Conservation (phyloP, 1,140 invertebrate species). For the Helicoverpa armigera region DNA sequence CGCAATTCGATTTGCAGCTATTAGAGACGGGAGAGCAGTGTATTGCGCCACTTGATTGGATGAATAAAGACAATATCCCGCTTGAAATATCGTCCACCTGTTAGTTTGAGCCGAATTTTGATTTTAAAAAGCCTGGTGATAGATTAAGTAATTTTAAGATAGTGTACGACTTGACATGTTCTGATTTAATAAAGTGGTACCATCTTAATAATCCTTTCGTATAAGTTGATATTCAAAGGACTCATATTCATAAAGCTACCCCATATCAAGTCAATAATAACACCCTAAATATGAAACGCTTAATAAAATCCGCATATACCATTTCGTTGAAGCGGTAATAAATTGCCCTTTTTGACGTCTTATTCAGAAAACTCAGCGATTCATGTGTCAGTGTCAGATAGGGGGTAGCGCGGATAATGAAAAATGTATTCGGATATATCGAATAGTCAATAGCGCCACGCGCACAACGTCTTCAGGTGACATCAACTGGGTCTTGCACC, state of each 20-base stretch:
- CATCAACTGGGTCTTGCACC: conserved; percentile 33
- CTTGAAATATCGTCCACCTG: conserved; percentile 28
- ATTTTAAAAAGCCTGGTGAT: neutral
- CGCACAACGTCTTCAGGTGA: conserved; percentile 68
- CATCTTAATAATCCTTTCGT: neutral
- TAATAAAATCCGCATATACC: conserved; percentile 74
- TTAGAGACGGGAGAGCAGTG: conserved; percentile 67
- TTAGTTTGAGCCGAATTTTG: neutral
- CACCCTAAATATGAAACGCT: conserved; percentile 77
- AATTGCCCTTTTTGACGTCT: conserved; percentile 84
- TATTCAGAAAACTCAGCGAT: conserved; percentile 68
- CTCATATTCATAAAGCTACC: conserved; percentile 53
- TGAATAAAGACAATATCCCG: conserved; percentile 55
- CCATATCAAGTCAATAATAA: conserved; percentile 65
- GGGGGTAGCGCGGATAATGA: conserved; percentile 61
- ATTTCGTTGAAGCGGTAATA: conserved; percentile 62
- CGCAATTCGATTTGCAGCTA: conserved; percentile 80
- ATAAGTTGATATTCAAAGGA: conserved; percentile 18
- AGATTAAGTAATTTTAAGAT: too few species aligned
- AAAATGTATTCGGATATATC: conserved; percentile 61
- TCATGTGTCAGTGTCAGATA: conserved; percentile 68
- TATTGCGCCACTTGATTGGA: conserved; percentile 67
- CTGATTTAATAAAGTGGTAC: neutral
- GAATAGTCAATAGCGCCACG: conserved; percentile 65
- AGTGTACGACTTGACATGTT: neutral